Conservation (phyloP, 2,113 vertebrate genomes). For the Etia nguti region DNA sequence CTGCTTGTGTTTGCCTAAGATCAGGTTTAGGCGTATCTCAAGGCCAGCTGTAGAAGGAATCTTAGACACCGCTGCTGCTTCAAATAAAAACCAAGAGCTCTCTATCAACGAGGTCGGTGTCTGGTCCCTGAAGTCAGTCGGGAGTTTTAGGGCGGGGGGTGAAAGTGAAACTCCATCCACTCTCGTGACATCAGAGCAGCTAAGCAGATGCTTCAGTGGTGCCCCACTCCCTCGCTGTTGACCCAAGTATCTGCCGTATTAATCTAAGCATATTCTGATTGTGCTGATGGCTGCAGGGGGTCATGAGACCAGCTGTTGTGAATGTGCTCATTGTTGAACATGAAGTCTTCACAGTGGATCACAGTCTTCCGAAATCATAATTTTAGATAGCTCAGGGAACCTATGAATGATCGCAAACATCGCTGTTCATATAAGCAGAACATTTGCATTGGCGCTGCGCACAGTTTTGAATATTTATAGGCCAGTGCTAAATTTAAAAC, state of each 20-base stretch:
- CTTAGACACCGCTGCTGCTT: conserved; percentile 29
- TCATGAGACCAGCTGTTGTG: conserved; percentile 53
- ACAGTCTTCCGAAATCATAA: background rate
- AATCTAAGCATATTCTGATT: background rate
- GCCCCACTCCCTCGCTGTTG: background rate
- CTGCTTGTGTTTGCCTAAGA: conserved; percentile 52
- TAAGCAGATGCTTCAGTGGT: background rate
- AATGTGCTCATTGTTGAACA: conserved; percentile 59
- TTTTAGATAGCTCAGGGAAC: background rate
- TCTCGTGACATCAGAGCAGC: conserved; percentile 45
- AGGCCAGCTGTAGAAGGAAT: conserved; percentile 58
- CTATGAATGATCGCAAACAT: background rate
- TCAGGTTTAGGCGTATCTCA: conserved; percentile 45
- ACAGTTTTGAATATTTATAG: background rate
- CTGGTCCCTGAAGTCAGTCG: conserved; percentile 30
- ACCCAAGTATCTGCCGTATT: conserved; percentile 2
- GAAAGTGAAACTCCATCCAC: conserved; percentile 45
- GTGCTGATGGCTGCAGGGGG: background rate
- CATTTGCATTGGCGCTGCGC: conserved; percentile 11
- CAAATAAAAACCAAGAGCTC: conserved; percentile 31
- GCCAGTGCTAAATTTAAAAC: conserved; percentile 17
- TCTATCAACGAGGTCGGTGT: conserved; percentile 58
- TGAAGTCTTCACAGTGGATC: conserved; percentile 29
- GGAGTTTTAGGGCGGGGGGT: background rate
- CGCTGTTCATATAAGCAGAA: background rate